phyloP scores from a whole-genome alignment of 2,797 vertebrate species.

The Pristis pectinata region DNA sequence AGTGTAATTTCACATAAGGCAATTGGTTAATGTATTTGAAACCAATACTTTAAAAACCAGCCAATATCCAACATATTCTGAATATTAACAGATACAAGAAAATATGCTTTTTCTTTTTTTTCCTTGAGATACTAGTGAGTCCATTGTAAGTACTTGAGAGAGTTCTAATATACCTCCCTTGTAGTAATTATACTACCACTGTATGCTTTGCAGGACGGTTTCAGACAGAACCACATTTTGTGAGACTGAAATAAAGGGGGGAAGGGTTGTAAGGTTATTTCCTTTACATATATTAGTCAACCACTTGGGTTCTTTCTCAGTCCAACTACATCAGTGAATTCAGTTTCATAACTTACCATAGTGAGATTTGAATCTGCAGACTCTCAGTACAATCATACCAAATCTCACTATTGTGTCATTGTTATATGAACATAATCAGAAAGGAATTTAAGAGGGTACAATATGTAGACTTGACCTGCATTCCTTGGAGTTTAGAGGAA shows the following conservation, averaged over 20 bases:
- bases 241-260: neutral
- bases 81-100: neutral
- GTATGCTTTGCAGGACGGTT: neutral
- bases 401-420: neutral
- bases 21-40: neutral
- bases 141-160: neutral
- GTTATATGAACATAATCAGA: neutral
- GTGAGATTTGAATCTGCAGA: neutral
- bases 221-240: neutral
- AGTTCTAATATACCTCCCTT: neutral
- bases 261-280: neutral
- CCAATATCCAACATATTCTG: neutral
- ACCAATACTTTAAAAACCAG: neutral
- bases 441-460: neutral
- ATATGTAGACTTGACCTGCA: too few species aligned
- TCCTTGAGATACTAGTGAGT: neutral
- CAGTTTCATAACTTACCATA: neutral
- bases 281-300: neutral
- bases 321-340: neutral
- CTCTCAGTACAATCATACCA: neutral
- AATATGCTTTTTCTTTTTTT: neutral
- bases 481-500: too few species aligned
- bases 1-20: neutral
- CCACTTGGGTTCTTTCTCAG: neutral
- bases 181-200: neutral